phyloP scores from a whole-genome alignment of 2,888 invertebrate species.

The Sialis fuliginosa region DNA sequence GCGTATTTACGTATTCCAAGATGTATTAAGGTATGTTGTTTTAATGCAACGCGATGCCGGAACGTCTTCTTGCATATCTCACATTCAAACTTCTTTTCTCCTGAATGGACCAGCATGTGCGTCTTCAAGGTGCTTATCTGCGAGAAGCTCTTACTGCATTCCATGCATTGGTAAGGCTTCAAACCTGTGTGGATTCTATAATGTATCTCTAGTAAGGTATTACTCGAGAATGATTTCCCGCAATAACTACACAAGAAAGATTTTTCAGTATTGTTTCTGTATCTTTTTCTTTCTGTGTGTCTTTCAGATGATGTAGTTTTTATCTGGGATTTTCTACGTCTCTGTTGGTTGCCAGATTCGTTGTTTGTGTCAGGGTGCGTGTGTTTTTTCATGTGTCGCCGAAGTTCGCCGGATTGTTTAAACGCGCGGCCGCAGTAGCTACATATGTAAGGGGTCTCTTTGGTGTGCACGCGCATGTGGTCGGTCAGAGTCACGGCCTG shows the following conservation, averaged over 20 bases:
- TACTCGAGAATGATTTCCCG: conserved; percentile 2
- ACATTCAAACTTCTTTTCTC: conserved; percentile 3
- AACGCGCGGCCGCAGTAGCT: conserved; percentile 7
- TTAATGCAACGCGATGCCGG: conserved; percentile 3
- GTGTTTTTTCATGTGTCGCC: conserved; percentile 3
- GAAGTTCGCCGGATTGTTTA: conserved; percentile 5
- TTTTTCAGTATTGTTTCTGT: neutral
- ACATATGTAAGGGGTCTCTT: conserved; percentile 8
- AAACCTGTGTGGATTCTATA: conserved; percentile 3
- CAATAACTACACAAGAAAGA: conserved; percentile 3
- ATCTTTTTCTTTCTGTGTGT: neutral
- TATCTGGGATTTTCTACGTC: neutral
- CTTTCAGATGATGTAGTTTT: neutral
- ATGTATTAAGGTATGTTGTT: conserved; percentile 4
- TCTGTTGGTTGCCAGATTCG: neutral
- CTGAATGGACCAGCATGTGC: conserved; percentile 2
- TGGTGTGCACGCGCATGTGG: conserved; percentile 3
- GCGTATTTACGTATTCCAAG: conserved; percentile 2
- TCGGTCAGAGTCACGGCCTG: conserved; percentile 4
- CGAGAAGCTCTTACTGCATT: conserved; percentile 3
- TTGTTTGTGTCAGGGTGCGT: neutral
- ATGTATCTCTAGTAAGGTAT: conserved; percentile 2
- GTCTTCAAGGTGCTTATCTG: conserved; percentile 4
- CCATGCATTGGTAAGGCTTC: conserved; percentile 2
- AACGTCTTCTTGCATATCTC: conserved; percentile 2